Evolutionary conservation across 2,113 vertebrate species (phyloP), one percentile per base, ranked within the genome.

Genomic region (Chaenocephalus aceratus): DNA sequence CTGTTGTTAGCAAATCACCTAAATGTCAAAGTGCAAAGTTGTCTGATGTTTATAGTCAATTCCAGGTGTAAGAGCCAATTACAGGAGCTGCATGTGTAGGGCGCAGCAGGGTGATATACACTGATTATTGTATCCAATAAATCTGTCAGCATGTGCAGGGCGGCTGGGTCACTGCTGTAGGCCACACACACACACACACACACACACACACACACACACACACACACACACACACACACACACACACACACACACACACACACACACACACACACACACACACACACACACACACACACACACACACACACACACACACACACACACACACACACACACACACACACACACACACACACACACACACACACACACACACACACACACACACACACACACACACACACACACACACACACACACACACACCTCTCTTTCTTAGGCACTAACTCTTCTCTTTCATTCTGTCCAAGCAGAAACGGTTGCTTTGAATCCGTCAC

Each of bases 71-170:
- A 61, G 53, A 84, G 67, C 66, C 82, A 89, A 89, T 92, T 86
- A 89, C 80, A 88, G 76, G 65, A 82, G 80, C 83, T 63, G 64
- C 23, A 72, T 46, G 53, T 81, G 90, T 64, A 80, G 80, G 80
- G 78, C 61, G 18, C 80, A 84, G 77, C 80, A n/a, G 68, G 64
- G 72, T 77, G 90, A 92, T 87, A 77, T 85, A 88, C 77, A 82
- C 76, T 44, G 80, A 92, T 92, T 89, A 91, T 88, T 87, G 75
- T 64, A 75, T 84, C 83, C 77, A 88, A 80, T 94, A 91, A 93
- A 94, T 91, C 86, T 87, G 89, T 91, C 89, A 88, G 61, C 76
- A 74, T 78, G 56, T 51, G 60, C 72, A 41, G 58, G 71, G 71
- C 87, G 53, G 72, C 72, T 46, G 75, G 80, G 67, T 79, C 80